Conservation (phyloP, 2,113 vertebrate species). For the Scatophagus argus region DNA sequence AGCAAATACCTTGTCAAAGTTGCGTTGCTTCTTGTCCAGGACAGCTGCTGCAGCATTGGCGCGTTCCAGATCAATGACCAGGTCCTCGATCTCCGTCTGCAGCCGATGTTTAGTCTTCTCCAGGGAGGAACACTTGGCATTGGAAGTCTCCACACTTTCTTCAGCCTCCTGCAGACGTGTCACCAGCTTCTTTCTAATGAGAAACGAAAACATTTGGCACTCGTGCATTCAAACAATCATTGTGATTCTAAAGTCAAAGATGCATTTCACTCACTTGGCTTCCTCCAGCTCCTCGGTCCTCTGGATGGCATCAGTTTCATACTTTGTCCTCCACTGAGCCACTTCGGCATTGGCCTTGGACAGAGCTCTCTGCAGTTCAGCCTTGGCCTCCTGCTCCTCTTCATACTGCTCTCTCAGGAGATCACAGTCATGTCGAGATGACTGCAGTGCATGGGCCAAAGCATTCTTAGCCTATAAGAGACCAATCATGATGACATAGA, state of each 20-base stretch:
- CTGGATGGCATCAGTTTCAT: constrained; percentile 94
- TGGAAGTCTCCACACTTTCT: constrained; percentile 88
- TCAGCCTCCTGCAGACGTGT: constrained; percentile 92
- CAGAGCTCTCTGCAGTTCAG: constrained; percentile 90
- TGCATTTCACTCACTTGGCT: constrained; percentile 88
- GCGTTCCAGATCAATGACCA: constrained; percentile 91
- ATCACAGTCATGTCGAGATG: constrained; percentile 91
- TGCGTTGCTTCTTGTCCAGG: constrained; percentile 94
- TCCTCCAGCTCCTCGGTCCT: constrained; percentile 96
- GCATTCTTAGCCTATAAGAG: constrained; percentile 88
- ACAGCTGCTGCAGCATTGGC: constrained; percentile 87
- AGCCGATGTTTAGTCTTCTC: constrained; percentile 95
- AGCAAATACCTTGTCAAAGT: constrained; percentile 86
- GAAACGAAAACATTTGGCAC: background rate
- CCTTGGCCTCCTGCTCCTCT: constrained; percentile 92
- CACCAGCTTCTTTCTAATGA: constrained; percentile 91
- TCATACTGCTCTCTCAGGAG: constrained; percentile 95
- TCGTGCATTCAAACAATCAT: background rate
- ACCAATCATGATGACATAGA: background rate
- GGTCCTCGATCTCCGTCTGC: constrained; percentile 93
- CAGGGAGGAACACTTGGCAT: constrained; percentile 92
- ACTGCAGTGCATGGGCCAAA: constrained; percentile 91
- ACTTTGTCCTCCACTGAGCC: constrained; percentile 96
- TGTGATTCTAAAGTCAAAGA: background rate
- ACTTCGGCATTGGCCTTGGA: constrained; percentile 94